Evolutionary conservation across 2,113 vertebrate genomes (phyloP).

Genomic region (Malurus elegans): DNA sequence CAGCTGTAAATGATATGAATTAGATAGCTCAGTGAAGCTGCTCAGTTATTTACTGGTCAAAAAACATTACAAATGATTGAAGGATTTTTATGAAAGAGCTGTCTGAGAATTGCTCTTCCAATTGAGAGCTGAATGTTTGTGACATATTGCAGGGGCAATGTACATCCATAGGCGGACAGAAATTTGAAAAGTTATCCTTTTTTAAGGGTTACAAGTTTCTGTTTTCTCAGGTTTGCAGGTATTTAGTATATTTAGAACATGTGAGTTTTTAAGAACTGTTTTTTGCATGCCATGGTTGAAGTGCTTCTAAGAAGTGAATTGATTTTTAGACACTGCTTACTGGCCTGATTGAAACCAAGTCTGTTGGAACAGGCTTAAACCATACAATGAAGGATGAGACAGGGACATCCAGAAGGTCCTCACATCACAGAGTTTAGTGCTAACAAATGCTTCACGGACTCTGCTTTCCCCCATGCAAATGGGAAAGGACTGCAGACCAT

Average conservation of each 20-base stretch:
- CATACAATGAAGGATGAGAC: background rate
- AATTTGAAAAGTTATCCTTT: background rate
- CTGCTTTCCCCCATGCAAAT: background rate
- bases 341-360: background rate
- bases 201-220: background rate
- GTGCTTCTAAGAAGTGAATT: background rate
- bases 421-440: background rate
- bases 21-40: slow-evolving; percentile 59
- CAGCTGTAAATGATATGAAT: slow-evolving; percentile 70
- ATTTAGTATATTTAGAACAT: background rate
- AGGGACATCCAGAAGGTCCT: background rate
- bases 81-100: slow-evolving; percentile 56
- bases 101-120: slow-evolving; percentile 59
- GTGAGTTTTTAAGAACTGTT: background rate
- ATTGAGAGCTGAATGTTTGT: slow-evolving; percentile 54
- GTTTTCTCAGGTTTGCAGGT: background rate
- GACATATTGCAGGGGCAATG: background rate
- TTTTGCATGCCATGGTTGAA: background rate
- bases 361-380: background rate
- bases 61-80: slow-evolving; percentile 65
- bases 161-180: background rate
- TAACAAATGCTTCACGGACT: background rate
- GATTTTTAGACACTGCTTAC: background rate
- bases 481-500: background rate
- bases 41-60: slow-evolving; percentile 64